A percentile compares a stretch with the other conserved stretches of the same genome.
phyloP scores from a whole-genome alignment of 2,888 invertebrate species.

The Eupithecia exiguata region DNA sequence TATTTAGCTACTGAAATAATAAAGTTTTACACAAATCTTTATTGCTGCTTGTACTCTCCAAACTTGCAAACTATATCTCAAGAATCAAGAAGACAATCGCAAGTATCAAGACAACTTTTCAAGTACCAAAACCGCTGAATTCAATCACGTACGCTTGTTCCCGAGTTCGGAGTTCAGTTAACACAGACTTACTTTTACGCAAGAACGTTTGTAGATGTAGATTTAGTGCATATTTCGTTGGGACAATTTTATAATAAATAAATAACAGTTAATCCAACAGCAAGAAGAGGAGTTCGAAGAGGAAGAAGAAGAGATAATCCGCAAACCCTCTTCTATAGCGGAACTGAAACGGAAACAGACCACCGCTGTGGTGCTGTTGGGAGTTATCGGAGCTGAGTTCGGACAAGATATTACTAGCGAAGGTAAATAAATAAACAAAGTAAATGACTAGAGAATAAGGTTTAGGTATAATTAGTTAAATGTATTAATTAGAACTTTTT shows the following conservation, averaged over 20 bases:
- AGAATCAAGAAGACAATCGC: neutral
- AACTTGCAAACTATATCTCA: neutral
- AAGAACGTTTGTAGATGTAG: no score
- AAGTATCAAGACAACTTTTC: neutral
- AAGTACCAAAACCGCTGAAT: conserved; percentile 11
- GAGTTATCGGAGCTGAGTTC: conserved; percentile 99
- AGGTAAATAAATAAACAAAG: no score
- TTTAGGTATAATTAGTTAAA: no score
- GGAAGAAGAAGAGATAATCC: conserved; percentile 92
- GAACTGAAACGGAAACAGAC: conserved; percentile 97
- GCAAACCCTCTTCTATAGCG: conserved; percentile 92
- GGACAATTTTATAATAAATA: neutral
- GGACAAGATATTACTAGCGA: conserved; percentile 95
- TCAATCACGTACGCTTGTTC: neutral
- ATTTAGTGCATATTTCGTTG: no score
- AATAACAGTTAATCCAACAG: conserved; percentile 38
- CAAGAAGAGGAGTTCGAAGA: conserved; percentile 93
- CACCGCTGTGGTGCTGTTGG: conserved; percentile 97
- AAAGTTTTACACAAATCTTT: no score
- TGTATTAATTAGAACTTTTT: no score
- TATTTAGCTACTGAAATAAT: no score
- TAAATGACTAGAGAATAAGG: no score
- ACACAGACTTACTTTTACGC: no score
- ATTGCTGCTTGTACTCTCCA: no score
- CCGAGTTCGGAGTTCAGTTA: neutral